Conservation (phyloP, 53 echinoderm and acorn worm species). For the Stichopus horrens region DNA sequence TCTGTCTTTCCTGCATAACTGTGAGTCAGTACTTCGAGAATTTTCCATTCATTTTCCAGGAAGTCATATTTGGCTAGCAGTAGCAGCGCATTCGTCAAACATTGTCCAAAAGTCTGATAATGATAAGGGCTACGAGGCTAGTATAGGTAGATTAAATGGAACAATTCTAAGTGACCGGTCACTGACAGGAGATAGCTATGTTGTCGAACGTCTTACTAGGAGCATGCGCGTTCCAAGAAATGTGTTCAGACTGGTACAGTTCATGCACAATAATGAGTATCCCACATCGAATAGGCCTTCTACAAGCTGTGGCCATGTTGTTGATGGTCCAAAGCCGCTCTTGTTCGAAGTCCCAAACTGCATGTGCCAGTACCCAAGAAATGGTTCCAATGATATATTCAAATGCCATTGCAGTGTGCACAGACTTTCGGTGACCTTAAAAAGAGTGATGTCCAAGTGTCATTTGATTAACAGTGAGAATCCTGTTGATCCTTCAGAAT, state of each 20-base stretch:
- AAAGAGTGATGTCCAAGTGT: neutral
- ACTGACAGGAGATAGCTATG: neutral
- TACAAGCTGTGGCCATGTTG: neutral
- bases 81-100: slow-evolving; percentile 2
- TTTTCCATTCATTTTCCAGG: neutral
- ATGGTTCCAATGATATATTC: neutral
- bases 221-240: slow-evolving; percentile 26
- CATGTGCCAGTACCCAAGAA: neutral
- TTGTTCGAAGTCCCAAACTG: slow-evolving; percentile 9
- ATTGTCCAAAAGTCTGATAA: neutral
- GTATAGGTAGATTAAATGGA: neutral
- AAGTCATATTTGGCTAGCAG: neutral
- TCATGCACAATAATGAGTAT: neutral
- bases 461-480: neutral
- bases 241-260: slow-evolving; percentile 6
- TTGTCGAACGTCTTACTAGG: neutral
- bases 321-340: slow-evolving; percentile 15
- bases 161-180: too few relatives aligned
- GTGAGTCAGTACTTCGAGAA: neutral
- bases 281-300: neutral
- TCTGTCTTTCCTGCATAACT: neutral
- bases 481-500: neutral
- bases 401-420: neutral
- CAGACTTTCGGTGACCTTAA: neutral
- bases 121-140: neutral